Evolutionary conservation across 2,113 vertebrate genomes (phyloP).

Genomic region (Synchiropus splendidus): DNA sequence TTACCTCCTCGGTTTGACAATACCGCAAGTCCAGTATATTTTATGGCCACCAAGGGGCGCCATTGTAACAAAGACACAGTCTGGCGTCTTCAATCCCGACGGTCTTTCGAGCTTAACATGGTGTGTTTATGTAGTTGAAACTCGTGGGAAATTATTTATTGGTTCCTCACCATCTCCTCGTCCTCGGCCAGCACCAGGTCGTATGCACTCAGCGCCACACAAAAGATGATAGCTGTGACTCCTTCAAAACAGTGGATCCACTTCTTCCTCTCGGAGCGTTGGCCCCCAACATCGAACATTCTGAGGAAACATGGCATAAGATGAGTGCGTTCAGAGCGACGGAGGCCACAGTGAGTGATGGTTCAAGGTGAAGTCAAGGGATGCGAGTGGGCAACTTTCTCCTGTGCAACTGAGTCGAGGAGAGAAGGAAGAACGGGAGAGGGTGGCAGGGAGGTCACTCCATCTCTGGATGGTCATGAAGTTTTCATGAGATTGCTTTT

Average conservation of each 20-base stretch:
- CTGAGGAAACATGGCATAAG: slow-evolving; percentile 53
- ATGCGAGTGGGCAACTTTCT: too few relatives aligned
- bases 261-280: slow-evolving; percentile 87
- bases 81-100: too few relatives aligned
- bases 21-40: too few relatives aligned
- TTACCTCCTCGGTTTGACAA: too few relatives aligned
- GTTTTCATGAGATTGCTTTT: slow-evolving; percentile 37
- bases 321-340: slow-evolving; percentile 5
- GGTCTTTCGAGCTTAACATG: too few relatives aligned
- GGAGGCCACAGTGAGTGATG: slow-evolving; percentile 7
- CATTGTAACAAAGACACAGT: too few relatives aligned
- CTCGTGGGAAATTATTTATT: too few relatives aligned
- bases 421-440: too few relatives aligned
- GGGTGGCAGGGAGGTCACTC: too few relatives aligned
- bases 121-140: too few relatives aligned
- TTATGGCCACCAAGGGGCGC: too few relatives aligned
- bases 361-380: slow-evolving; percentile 17
- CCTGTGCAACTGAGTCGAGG: too few relatives aligned
- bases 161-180: slow-evolving; percentile 89
- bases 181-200: slow-evolving; percentile 97
- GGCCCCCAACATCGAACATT: slow-evolving; percentile 94
- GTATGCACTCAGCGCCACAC: slow-evolving; percentile 92
- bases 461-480: slow-evolving; percentile 28
- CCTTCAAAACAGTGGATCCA: slow-evolving; percentile 99
- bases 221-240: slow-evolving; percentile 97